phyloP scores from a whole-genome alignment of 2,888 invertebrate species.

The Tineola bisselliella region DNA sequence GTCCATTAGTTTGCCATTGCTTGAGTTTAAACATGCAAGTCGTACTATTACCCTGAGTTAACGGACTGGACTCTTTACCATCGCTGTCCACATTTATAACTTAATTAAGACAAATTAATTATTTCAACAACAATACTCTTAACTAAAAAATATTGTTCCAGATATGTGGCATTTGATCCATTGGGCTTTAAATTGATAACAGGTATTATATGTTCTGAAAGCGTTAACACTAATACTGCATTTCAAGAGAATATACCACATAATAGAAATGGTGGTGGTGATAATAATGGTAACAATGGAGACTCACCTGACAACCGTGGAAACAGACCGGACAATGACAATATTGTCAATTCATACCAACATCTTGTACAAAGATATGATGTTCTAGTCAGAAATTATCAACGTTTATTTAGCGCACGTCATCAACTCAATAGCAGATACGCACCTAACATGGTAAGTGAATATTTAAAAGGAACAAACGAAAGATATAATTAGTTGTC shows the following conservation, averaged over 20 bases:
- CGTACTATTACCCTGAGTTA: too few relatives aligned
- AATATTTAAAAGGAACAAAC: background rate
- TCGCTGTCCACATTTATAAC: too few relatives aligned
- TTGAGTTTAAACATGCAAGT: too few relatives aligned
- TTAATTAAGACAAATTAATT: background rate
- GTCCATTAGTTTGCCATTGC: too few relatives aligned
- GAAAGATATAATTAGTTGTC: too few relatives aligned
- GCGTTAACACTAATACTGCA: background rate
- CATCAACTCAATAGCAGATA: conserved; percentile 48
- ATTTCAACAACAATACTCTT: too few relatives aligned
- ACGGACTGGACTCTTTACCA: too few relatives aligned
- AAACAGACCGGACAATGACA: conserved; percentile 27
- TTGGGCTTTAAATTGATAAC: conserved; percentile 84
- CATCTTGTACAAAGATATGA: conserved; percentile 61
- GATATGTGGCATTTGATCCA: conserved; percentile 86
- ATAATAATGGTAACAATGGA: conserved; percentile 28
- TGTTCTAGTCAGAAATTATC: conserved; percentile 59
- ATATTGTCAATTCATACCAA: conserved; percentile 59
- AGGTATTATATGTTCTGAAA: conserved; percentile 70
- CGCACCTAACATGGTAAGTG: conserved; percentile 48
- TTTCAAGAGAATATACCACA: conserved; percentile 16
- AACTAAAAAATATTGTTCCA: conserved; percentile 45
- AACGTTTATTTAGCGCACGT: conserved; percentile 58
- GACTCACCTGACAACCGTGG: conserved; percentile 23
- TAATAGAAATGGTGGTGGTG: conserved; percentile 19